phyloP scores from a whole-genome alignment of 2,888 invertebrate species.

The Criorhina ranunculi region DNA sequence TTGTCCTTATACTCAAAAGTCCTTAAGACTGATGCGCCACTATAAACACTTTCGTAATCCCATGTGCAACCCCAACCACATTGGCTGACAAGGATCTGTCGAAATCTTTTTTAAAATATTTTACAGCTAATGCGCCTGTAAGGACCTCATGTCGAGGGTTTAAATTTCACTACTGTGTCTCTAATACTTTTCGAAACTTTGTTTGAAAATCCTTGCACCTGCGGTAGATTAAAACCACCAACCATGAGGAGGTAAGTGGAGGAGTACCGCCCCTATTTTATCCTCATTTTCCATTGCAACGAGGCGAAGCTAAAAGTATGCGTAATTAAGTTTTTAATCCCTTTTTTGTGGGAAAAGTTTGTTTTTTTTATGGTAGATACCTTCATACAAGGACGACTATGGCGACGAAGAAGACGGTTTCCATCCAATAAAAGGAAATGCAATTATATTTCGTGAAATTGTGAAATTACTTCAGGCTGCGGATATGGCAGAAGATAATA shows the following conservation, averaged over 20 bases:
- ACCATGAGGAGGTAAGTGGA: neutral
- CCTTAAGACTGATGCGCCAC: neutral
- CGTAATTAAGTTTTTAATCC: conserved; percentile 63
- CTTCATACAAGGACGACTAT: neutral
- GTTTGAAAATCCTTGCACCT: conserved; percentile 44
- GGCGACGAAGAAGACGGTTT: neutral
- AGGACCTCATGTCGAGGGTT: conserved; percentile 15
- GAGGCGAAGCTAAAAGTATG: conserved; percentile 32
- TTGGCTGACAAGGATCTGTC: neutral
- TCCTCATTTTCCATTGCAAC: conserved; percentile 13
- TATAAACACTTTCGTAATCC: neutral
- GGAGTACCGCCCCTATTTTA: too few species aligned
- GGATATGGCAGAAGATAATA: conserved; percentile 9
- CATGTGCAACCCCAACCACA: neutral
- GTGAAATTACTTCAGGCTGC: conserved; percentile 48
- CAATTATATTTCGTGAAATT: conserved; percentile 61
- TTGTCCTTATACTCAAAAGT: neutral
- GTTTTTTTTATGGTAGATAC: neutral
- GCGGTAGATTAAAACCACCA: conserved; percentile 42
- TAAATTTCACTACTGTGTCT: conserved; percentile 24
- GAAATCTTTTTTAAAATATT: conserved; percentile 20
- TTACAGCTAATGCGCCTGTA: conserved; percentile 1
- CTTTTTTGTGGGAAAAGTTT: conserved; percentile 30
- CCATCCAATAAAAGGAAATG: conserved; percentile 55
- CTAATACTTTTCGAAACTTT: conserved; percentile 29